A percentile compares a stretch with the other conserved stretches of the same genome.
Evolutionary conservation across 2,113 vertebrate genomes (phyloP).

Genomic region (Lophura nycthemera): DNA sequence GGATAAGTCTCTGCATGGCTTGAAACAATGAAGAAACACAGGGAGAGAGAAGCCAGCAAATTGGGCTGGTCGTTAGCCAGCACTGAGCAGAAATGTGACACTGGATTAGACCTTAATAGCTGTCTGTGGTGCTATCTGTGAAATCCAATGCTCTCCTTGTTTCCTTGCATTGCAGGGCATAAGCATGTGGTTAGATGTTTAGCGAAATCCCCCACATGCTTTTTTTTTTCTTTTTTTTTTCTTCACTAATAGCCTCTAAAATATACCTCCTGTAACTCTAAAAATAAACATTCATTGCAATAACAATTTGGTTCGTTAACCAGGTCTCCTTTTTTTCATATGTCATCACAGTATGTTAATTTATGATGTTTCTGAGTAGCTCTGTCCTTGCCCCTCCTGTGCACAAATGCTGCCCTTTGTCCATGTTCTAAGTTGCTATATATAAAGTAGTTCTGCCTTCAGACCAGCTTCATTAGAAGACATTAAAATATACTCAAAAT

Average conservation of each 20-base stretch:
- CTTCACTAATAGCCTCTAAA: constrained; percentile 8
- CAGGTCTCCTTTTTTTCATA: not conserved
- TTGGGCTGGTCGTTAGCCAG: constrained; percentile 77
- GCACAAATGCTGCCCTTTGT: not conserved
- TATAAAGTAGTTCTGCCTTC: not conserved
- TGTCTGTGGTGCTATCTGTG: constrained; percentile 77
- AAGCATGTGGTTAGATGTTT: constrained; percentile 49
- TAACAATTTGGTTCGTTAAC: constrained; percentile 28
- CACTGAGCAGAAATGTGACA: constrained; percentile 77
- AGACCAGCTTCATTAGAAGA: not conserved
- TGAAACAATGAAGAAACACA: constrained; percentile 83
- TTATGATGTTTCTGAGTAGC: not conserved
- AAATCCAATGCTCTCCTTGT: constrained; percentile 70
- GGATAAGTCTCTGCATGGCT: constrained; percentile 77
- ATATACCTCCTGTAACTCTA: constrained; percentile 20
- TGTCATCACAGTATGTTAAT: constrained; percentile 54
- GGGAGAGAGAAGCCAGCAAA: constrained; percentile 76
- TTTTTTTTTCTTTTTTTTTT: not conserved
- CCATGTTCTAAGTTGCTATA: not conserved
- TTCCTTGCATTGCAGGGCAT: constrained; percentile 47
- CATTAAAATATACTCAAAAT: not conserved
- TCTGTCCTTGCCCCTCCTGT: constrained; percentile 2
- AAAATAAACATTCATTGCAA: constrained; percentile 21
- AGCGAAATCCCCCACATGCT: not conserved
- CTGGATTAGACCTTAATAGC: constrained; percentile 79